Base-by-base conservation (phyloP, 2,797 vertebrate genomes). In the Enteromius fasciolatus region DNA sequence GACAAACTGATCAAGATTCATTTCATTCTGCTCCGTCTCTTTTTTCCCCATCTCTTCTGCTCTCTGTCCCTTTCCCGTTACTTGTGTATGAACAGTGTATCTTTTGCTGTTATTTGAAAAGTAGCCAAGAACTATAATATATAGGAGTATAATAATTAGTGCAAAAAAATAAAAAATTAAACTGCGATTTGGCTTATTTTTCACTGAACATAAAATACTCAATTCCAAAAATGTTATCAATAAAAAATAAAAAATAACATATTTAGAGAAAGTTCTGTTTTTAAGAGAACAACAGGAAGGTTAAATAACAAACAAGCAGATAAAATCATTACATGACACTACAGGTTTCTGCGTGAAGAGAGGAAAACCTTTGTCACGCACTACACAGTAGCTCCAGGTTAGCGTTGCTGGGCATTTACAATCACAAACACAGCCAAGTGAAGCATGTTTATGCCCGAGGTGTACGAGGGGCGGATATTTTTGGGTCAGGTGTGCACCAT, bases 271-370 rank as follows among this genome's bases (percentile, higher is more conserved):
- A 57, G 36, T 31, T 20, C 3, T 0, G 20, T 9, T 50, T 78
- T 36, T 20, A 59, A 18, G 2, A 14, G 64, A 39, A 28, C 66
- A 59, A 72, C 18, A 44, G 48, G 12, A 57, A 17, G 50, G 72
- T 17, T 39, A 57, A 75, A 36, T 36, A 33, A 57, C 52, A 75
- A 57, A 52, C 28, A 41, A 48, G 52, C 15, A 63, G 7, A 2
- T 36, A 73, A 81, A 81, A 63, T 73, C 79, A 73, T 73, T 81
- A 73, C 44, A 46, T 72, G 67, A 80, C 61, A 73, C 61, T 25
- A 73, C 79, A 64, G 15, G 57, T 64, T 72, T 64, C 28, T 5
- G 2, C 7, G 15, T 81, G 14, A 74, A 64, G 46, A 76, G 67
- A 52, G 48, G 11, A 57, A 73, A 67, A 33, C 3, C 33, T 39